phyloP scores from a whole-genome alignment of 2,888 invertebrate genomes.

The Odiellus spinosus region DNA sequence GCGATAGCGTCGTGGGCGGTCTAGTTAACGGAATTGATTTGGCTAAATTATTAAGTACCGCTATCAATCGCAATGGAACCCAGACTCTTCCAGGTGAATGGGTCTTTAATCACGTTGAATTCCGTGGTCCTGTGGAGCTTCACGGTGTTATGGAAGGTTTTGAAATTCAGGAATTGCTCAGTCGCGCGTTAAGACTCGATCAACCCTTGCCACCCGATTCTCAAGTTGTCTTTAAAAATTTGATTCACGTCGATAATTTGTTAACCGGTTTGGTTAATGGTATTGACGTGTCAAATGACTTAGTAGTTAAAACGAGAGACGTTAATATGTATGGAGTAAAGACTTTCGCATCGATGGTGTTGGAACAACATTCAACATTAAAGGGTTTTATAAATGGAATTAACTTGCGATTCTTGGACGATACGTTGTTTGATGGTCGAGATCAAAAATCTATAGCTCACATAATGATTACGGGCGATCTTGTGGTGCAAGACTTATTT shows the following conservation, averaged over 20 bases:
- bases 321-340: too few relatives aligned
- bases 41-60: slow-evolving; percentile 5
- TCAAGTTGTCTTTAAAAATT: slow-evolving; percentile 7
- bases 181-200: slow-evolving; percentile 8
- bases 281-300: too few relatives aligned
- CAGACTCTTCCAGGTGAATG: slow-evolving; percentile 8
- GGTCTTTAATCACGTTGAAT: slow-evolving; percentile 7
- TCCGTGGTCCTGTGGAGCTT: slow-evolving; percentile 8
- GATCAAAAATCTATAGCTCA: slow-evolving; percentile 8
- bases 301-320: too few relatives aligned
- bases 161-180: slow-evolving; percentile 8
- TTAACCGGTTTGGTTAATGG: too few relatives aligned
- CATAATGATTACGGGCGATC: slow-evolving; percentile 7
- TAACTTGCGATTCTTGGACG: slow-evolving; percentile 8
- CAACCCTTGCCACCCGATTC: slow-evolving; percentile 2
- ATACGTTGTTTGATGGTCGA: slow-evolving; percentile 9
- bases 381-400: slow-evolving; percentile 8
- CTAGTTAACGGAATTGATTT: slow-evolving; percentile 15
- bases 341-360: not conserved
- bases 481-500: slow-evolving; percentile 8
- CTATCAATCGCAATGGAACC: slow-evolving; percentile 4
- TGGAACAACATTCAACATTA: slow-evolving; percentile 9
- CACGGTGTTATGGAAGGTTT: slow-evolving; percentile 4
- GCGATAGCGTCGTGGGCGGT: slow-evolving; percentile 10
- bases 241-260: not conserved